Evolutionary conservation across 2,113 vertebrate genomes (phyloP).

Genomic region (Bagarius yarrelli): DNA sequence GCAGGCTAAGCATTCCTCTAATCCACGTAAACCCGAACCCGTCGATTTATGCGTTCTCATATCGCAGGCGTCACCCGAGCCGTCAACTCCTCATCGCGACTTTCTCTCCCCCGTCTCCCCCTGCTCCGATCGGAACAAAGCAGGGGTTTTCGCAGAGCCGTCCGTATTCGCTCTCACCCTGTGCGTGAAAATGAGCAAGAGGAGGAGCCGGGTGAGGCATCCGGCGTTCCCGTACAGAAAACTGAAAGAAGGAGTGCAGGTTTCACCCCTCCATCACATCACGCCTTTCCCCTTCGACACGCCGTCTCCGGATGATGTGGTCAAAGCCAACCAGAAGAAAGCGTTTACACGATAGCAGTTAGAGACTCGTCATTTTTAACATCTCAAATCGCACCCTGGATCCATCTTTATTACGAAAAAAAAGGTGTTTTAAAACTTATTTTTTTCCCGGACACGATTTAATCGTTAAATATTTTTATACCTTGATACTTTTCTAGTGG

Average conservation of each 20-base stretch:
- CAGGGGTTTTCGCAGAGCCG: conserved; percentile 76
- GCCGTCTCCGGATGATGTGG: conserved; percentile 92
- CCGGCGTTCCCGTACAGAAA: conserved; percentile 72
- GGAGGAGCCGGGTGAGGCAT: conserved; percentile 54
- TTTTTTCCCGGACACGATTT: not conserved
- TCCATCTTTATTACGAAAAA: not conserved
- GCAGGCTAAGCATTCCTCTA: conserved; percentile 48
- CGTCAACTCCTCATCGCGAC: not conserved
- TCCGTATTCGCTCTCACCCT: conserved; percentile 88
- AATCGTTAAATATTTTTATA: not conserved
- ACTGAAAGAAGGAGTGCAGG: conserved; percentile 67
- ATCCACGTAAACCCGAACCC: conserved; percentile 38
- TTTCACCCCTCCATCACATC: conserved; percentile 70
- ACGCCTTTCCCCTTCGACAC: conserved; percentile 87
- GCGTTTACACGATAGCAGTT: conserved; percentile 78
- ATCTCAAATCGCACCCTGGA: too few relatives aligned
- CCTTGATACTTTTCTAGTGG: conserved; percentile 55
- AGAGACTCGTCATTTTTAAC: not conserved
- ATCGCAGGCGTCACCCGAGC: conserved; percentile 53
- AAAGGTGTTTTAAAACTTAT: not conserved
- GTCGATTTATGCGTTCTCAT: conserved; percentile 85
- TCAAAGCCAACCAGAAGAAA: conserved; percentile 86
- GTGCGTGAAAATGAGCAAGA: conserved; percentile 66
- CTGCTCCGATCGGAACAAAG: conserved; percentile 52
- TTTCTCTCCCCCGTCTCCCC: conserved; percentile 30